Evolutionary conservation across 2,888 invertebrate genomes (phyloP), one percentile per base, ranked within the genome.

Genomic region (Leptopterna dolabrata): DNA sequence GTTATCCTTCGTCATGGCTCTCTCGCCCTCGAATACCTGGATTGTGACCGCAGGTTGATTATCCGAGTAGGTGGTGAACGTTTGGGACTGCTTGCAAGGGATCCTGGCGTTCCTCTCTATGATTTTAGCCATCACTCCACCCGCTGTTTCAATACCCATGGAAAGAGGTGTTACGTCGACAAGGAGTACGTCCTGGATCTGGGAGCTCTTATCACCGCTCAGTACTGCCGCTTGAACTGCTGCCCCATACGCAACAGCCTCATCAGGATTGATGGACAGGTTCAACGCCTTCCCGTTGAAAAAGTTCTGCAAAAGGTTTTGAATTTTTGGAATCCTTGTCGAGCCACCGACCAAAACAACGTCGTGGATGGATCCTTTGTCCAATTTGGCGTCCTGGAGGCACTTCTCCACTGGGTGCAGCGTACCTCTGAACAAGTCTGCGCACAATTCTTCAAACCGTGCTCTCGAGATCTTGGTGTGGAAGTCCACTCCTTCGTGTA

Each of bases 1-100:
- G 91, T 98, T 98, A 91, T 98, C 97, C 91, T 95, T 97, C 4
- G 97, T 97, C 96, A 97, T 95, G 29, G 96, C 95, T 63, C 96
- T 93, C 91, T 96, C 96, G 41, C 96, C 96, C n/a, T n/a, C n/a
- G n/a, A n/a, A n/a, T n/a, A n/a, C n/a, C n/a, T n/a, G n/a, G n/a
- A n/a, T n/a, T n/a, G 91, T 96, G 95, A 96, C 96, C 0, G 94
- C 95, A 0, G 95, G 93, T 91, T 97, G 96, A 92, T 96, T 96
- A 92, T 97, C 96, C 0, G 95, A 92, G 91, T 95, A 96, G 0
- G 96, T 97, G 71, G 96, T 95, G 92, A 96, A 97, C 0, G 94
- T 95, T 91, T 95, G 96, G 95, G 88, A 96, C 93, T 87, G 96
- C 94, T n/a, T n/a, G n/a, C n/a, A n/a, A n/a, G n/a, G n/a, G n/a